These are phyloP conservation scores for Abrostola tripartita DNA, from an alignment of 2,888 invertebrate species.

Conservation along the genomic window DNA sequence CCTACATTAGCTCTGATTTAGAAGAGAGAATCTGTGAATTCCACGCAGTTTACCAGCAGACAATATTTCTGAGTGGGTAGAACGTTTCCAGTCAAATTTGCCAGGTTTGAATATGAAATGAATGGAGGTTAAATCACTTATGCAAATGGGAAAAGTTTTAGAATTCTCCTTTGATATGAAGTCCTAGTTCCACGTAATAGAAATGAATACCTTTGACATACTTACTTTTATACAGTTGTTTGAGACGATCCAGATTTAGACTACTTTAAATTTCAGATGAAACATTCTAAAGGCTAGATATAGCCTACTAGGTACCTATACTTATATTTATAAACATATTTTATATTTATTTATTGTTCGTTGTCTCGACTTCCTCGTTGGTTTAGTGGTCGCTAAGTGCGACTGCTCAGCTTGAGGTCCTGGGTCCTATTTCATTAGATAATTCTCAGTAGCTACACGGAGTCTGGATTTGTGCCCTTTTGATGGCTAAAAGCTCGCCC, in stretches of 20 bases:
- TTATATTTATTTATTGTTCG: too few relatives aligned
- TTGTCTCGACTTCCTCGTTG: too few relatives aligned
- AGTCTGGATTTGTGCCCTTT: too few relatives aligned
- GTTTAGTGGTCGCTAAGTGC: too few relatives aligned
- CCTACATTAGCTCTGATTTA: slow-evolving; percentile 12
- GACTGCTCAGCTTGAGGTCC: too few relatives aligned
- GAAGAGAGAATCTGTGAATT: slow-evolving; percentile 47
- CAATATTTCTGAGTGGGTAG: slow-evolving; percentile 69
- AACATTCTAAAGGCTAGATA: too few relatives aligned
- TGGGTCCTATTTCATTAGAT: too few relatives aligned
- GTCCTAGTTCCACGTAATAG: slow-evolving; percentile 47
- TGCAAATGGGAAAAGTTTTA: slow-evolving; percentile 71
- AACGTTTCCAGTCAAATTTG: slow-evolving; percentile 63
- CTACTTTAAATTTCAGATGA: slow-evolving; percentile 3
- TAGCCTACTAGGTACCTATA: too few relatives aligned
- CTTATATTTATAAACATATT: too few relatives aligned
- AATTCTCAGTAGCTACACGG: too few relatives aligned
- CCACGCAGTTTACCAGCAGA: slow-evolving; percentile 54
- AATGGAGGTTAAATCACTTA: slow-evolving; percentile 74
- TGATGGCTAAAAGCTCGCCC: too few relatives aligned
- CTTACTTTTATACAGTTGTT: slow-evolving; percentile 29
- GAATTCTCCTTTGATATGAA: slow-evolving; percentile 59
- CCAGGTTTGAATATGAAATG: slow-evolving; percentile 72
- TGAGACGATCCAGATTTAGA: slow-evolving; percentile 26
- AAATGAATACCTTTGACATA: slow-evolving; percentile 48